These are phyloP conservation scores for Diorhabda sublineata DNA, from an alignment of 1,140 invertebrate genomes.

Conservation along the genomic window DNA sequence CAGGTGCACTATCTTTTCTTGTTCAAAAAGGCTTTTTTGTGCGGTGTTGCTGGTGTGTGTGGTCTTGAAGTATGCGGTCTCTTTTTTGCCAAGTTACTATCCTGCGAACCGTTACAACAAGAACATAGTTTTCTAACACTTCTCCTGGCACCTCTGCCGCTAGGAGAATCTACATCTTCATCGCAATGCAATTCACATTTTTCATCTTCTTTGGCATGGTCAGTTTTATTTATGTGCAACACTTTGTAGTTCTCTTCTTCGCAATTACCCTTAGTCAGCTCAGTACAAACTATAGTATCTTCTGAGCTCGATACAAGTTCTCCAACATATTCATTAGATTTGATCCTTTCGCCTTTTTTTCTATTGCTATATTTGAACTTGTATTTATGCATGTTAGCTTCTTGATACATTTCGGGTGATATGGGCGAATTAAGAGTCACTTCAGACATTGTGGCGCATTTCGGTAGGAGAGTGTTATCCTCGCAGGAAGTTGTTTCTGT, in stretches of 20 bases:
- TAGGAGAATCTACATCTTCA: conserved; percentile 35
- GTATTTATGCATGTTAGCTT: conserved; percentile 40
- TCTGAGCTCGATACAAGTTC: conserved; percentile 42
- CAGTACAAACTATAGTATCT: conserved; percentile 37
- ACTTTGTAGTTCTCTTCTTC: conserved; percentile 34
- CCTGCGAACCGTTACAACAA: conserved; percentile 42
- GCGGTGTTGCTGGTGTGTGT: conserved; percentile 34
- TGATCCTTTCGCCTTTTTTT: conserved; percentile 38
- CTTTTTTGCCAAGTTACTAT: conserved; percentile 34
- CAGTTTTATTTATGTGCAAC: conserved; percentile 33
- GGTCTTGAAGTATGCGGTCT: conserved; percentile 34
- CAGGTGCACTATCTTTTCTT: conserved; percentile 46
- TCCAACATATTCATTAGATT: conserved; percentile 29
- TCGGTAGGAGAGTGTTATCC: conserved; percentile 43
- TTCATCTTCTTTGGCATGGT: conserved; percentile 35
- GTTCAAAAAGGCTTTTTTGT: conserved; percentile 41
- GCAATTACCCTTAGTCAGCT: conserved; percentile 27
- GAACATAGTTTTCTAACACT: conserved; percentile 41
- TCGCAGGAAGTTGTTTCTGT: conserved; percentile 37
- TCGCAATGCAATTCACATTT: conserved; percentile 36
- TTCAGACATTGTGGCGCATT: conserved; percentile 44
- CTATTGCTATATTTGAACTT: conserved; percentile 46
- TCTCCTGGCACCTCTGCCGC: conserved; percentile 37
- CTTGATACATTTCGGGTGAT: conserved; percentile 35
- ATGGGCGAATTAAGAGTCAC: conserved; percentile 45